phyloP scores from a whole-genome alignment of 2,113 vertebrate species.

The Elachura formosa region DNA sequence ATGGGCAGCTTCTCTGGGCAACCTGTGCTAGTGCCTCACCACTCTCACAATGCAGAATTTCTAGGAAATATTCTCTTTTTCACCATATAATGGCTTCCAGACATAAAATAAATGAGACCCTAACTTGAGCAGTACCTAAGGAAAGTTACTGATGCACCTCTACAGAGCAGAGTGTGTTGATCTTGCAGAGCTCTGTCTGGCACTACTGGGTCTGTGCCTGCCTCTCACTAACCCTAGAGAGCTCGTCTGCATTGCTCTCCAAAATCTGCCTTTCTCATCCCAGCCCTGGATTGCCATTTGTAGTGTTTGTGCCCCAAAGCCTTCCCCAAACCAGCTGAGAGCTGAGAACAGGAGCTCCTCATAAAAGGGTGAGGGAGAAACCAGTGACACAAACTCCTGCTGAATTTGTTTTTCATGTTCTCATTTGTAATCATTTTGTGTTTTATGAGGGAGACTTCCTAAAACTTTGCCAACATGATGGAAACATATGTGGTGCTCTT shows the following conservation, averaged over 20 bases:
- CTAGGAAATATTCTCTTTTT: not conserved
- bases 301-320: not conserved
- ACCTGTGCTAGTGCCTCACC: not conserved
- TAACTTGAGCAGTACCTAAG: not conserved
- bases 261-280: not conserved
- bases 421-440: slow-evolving; percentile 21
- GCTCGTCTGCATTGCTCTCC: not conserved
- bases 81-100: not conserved
- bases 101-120: not conserved
- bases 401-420: slow-evolving; percentile 49
- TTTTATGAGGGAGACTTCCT: slow-evolving; percentile 64
- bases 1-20: not conserved
- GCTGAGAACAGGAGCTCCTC: not conserved
- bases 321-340: not conserved
- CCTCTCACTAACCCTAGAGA: not conserved
- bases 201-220: not conserved
- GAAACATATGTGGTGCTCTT: slow-evolving; percentile 49
- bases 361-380: slow-evolving; percentile 16
- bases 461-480: slow-evolving; percentile 33
- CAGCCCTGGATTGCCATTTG: not conserved
- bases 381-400: not conserved
- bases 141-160: not conserved
- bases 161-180: accelerated
- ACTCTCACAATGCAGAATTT: not conserved
- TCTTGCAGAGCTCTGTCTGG: not conserved